Evolutionary conservation across 2,797 vertebrate species (phyloP), one percentile per base, ranked within the genome.

Genomic region (Atherinosoma microstoma): DNA sequence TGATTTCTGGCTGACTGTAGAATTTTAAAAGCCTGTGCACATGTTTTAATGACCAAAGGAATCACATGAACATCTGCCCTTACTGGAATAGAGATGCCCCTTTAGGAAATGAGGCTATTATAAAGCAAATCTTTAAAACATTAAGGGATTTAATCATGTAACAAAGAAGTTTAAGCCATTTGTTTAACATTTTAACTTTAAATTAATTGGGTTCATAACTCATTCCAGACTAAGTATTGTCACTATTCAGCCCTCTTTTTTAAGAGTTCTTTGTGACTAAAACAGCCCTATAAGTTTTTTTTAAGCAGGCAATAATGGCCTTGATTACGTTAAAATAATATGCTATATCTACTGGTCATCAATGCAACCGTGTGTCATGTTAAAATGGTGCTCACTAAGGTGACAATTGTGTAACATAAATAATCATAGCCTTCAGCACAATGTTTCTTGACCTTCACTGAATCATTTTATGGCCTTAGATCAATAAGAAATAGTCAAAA

Each of bases 1-100:
- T 9, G 45, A 47, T n/a, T n/a, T 47, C 20, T 47, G 18, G 2
- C 45, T 47, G 42, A 45, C 20, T 47, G 45, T n/a, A 47, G 45
- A n/a, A 47, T 47, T 47, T 47, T 47, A 20, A 7, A 47, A 47
- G 45, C 6, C 45, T 9, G 18, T 6, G 6, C 45, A 47, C 29
- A 15, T 58, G 40, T 24, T 67, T 58, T n/a, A 58, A 29, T 42
- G 42, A 67, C 27, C n/a, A 47, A 8, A 32, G 38, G 13, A 67
- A 35, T 29, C 5, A 22, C 29, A 67, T 24, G 38, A 47, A 15
- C 40, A 32, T 16, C 29, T 58, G 29, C 22, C 13, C 32, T 30
- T 34, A 34, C 29, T 32, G 12, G 7, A 58, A n/a, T 32, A 45
- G 42, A 20, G 42, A 45, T 47, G 45, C 20, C 20, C 45, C 45